phyloP scores from a whole-genome alignment of 64 coral and sea anemone species.

The Pocillopora damicornis region DNA sequence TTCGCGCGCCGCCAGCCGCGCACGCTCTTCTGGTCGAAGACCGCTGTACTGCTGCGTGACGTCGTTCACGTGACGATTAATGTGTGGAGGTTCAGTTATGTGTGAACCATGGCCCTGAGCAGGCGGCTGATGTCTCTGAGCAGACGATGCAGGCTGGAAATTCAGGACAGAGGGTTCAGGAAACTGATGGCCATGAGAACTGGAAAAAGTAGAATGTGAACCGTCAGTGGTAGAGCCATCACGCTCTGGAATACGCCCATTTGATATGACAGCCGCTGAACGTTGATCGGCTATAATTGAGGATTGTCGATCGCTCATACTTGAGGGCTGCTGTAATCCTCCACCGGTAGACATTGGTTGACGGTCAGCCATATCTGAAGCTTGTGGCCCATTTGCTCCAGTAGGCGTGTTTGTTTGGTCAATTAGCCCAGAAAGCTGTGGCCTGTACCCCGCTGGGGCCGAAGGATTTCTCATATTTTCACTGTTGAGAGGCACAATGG shows the following conservation, averaged over 20 bases:
- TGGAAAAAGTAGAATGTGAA: neutral
- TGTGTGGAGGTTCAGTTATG: constrained; percentile 12
- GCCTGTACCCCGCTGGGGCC: neutral
- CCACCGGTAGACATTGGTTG: too few species aligned
- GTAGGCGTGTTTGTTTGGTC: neutral
- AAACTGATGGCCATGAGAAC: neutral
- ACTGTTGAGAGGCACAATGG: neutral
- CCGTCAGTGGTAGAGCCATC: neutral
- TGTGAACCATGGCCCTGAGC: neutral
- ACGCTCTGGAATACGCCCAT: too few species aligned
- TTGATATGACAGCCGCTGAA: neutral
- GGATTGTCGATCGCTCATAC: neutral
- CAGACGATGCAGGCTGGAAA: neutral
- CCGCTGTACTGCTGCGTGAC: constrained; percentile 11
- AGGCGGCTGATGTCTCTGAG: neutral
- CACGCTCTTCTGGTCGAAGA: constrained; percentile 30
- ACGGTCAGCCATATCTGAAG: neutral
- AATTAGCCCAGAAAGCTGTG: neutral
- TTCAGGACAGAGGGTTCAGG: neutral
- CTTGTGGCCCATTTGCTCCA: neutral
- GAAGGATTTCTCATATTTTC: neutral
- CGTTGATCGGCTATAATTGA: neutral
- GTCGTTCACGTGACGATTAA: constrained; percentile 13
- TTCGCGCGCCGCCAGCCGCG: constrained; percentile 34
- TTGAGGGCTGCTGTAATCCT: neutral